These are phyloP conservation scores for Pantherophis alleghaniensis DNA, from an alignment of 2,797 vertebrate genomes.

Conservation along the genomic window DNA sequence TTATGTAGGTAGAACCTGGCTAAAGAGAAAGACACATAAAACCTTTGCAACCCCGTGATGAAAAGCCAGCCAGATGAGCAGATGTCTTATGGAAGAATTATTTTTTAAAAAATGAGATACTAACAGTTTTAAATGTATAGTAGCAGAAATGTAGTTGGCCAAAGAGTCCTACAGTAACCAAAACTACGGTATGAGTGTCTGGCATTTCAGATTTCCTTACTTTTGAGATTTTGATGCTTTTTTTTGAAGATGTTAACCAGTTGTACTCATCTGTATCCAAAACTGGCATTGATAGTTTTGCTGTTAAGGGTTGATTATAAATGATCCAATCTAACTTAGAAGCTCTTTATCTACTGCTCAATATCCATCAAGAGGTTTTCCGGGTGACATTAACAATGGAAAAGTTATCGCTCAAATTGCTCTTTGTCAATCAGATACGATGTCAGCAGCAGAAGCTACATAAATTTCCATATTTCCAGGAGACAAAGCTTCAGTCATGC, in stretches of 20 bases:
- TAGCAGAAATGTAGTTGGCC: constrained; percentile 44
- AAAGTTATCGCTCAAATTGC: constrained; percentile 55
- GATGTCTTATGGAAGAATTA: constrained; percentile 36
- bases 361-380: constrained; percentile 63
- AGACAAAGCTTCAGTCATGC: constrained; percentile 5
- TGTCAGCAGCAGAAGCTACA: constrained; percentile 64
- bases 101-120: constrained; percentile 46
- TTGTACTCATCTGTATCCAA: background rate
- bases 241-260: constrained; percentile 62
- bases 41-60: no score
- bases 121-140: constrained; percentile 19
- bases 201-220: constrained; percentile 51
- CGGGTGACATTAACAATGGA: constrained; percentile 61
- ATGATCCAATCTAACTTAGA: constrained; percentile 65
- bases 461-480: constrained; percentile 51
- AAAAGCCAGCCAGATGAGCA: constrained; percentile 28
- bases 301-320: constrained; percentile 67
- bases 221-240: constrained; percentile 60
- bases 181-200: constrained; percentile 49
- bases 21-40: no score
- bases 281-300: constrained; percentile 50
- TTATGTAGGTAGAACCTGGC: no score
- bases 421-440: constrained; percentile 63
- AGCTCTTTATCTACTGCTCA: constrained; percentile 48
- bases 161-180: constrained; percentile 58